These are phyloP conservation scores for Xenopus laevis DNA, from an alignment of 2,113 vertebrate species.

Conservation along the genomic window DNA sequence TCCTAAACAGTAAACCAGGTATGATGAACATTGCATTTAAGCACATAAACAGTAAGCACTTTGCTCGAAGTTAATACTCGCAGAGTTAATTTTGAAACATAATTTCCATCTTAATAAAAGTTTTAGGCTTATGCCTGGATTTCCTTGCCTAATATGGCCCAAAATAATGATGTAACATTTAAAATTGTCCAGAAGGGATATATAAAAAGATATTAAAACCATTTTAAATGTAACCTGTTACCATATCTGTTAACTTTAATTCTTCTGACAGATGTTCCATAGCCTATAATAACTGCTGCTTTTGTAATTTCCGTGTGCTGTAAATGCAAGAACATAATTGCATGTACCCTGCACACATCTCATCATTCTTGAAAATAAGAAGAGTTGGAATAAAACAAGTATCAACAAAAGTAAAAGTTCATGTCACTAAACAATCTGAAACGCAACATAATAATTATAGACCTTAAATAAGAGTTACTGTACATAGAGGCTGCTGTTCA, in stretches of 20 bases:
- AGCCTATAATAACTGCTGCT: neutral
- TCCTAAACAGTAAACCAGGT: neutral
- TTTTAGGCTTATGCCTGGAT: neutral
- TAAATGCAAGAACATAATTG: no score
- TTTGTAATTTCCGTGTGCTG: neutral
- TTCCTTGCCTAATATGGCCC: neutral
- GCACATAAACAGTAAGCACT: neutral
- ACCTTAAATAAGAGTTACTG: no score
- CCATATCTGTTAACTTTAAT: conserved; percentile 21
- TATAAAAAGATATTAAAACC: conserved; percentile 17
- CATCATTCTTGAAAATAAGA: no score
- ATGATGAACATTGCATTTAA: neutral
- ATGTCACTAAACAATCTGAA: no score
- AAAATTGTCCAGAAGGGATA: conserved; percentile 9
- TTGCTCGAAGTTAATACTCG: no score
- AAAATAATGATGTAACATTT: neutral
- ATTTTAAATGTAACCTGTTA: neutral
- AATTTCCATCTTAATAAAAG: neutral
- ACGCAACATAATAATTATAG: no score
- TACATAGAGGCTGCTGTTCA: no score
- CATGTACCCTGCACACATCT: no score
- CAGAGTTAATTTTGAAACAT: neutral
- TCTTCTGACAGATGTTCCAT: conserved; percentile 12
- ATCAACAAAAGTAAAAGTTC: no score
- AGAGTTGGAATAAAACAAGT: no score